Conservation (phyloP, 1,140 invertebrate genomes). For the Drosophila sulfurigaster region DNA sequence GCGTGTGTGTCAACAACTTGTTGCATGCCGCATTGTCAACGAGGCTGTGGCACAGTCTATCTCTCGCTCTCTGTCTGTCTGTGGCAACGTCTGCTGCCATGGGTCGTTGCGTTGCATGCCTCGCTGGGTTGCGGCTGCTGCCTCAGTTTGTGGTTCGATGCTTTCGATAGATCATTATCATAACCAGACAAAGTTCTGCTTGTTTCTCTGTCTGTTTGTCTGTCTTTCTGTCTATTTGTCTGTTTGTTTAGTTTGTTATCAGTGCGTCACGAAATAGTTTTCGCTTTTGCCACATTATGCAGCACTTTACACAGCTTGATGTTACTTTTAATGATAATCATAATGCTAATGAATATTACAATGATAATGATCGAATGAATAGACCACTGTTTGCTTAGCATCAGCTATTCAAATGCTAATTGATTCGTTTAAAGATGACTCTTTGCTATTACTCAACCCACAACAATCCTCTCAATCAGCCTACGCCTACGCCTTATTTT, state of each 20-base stretch:
- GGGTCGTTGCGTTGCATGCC: constrained; percentile 53
- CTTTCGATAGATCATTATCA: constrained; percentile 40
- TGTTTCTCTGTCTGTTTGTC: constrained; percentile 11
- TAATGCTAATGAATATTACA: constrained; percentile 21
- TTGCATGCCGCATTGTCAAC: constrained; percentile 55
- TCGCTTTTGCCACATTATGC: constrained; percentile 54
- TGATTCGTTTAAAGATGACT: constrained; percentile 35
- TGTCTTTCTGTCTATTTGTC: background rate
- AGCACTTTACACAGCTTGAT: constrained; percentile 35
- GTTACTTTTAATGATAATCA: constrained; percentile 28
- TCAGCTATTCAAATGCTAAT: constrained; percentile 40
- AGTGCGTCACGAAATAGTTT: constrained; percentile 56
- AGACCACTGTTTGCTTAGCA: constrained; percentile 22
- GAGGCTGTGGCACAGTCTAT: background rate
- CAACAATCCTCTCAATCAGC: no score
- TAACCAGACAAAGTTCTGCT: constrained; percentile 36
- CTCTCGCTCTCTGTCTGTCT: background rate
- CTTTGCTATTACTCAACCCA: background rate
- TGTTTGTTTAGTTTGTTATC: constrained; percentile 55
- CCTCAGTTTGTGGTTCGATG: constrained; percentile 43
- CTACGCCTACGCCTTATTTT: background rate
- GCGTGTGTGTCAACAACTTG: constrained; percentile 65
- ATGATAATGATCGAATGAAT: background rate
- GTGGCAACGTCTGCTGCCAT: background rate
- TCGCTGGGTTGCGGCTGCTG: constrained; percentile 32